Percentiles rank a stretch among this genome's conserved stretches.
These are phyloP conservation scores for Aradus depressus DNA, from an alignment of 2,888 invertebrate genomes.

Conservation along the genomic window DNA sequence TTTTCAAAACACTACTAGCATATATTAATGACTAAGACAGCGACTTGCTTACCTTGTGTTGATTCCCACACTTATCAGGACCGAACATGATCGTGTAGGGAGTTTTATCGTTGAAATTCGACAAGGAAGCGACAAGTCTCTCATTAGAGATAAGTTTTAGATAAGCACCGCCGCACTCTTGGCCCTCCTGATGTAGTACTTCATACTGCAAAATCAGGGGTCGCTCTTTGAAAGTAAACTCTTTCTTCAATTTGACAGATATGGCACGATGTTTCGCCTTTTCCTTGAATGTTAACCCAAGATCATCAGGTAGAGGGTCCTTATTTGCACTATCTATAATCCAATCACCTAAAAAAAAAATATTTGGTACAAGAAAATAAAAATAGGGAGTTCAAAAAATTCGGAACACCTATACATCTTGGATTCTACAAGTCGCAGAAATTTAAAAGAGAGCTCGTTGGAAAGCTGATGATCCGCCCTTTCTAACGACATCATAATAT, in stretches of 20 bases:
- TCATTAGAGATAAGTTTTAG: slow-evolving; percentile 78
- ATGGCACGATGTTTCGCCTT: slow-evolving; percentile 81
- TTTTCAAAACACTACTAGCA: no score
- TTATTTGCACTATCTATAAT: slow-evolving; percentile 62
- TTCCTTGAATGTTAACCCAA: slow-evolving; percentile 79
- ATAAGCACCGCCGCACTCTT: slow-evolving; percentile 98
- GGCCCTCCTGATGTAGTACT: slow-evolving; percentile 86
- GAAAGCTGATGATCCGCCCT: no score
- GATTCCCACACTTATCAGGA: slow-evolving; percentile 96
- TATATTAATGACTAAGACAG: neutral
- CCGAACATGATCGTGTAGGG: slow-evolving; percentile 99
- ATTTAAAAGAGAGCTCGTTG: no score
- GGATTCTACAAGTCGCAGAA: no score
- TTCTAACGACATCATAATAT: no score
- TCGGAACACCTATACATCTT: neutral
- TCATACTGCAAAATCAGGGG: slow-evolving; percentile 81
- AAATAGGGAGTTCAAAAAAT: neutral
- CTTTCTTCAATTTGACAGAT: slow-evolving; percentile 46
- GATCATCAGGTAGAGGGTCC: slow-evolving; percentile 69
- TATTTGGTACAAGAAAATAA: no score
- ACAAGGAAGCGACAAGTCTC: slow-evolving; percentile 47
- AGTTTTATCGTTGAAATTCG: slow-evolving; percentile 85
- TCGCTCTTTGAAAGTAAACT: slow-evolving; percentile 40
- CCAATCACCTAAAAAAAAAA: slow-evolving; percentile 45
- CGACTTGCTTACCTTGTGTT: slow-evolving; percentile 59